Conservation (phyloP, 2,113 vertebrate genomes). For the Alouatta palliata region DNA sequence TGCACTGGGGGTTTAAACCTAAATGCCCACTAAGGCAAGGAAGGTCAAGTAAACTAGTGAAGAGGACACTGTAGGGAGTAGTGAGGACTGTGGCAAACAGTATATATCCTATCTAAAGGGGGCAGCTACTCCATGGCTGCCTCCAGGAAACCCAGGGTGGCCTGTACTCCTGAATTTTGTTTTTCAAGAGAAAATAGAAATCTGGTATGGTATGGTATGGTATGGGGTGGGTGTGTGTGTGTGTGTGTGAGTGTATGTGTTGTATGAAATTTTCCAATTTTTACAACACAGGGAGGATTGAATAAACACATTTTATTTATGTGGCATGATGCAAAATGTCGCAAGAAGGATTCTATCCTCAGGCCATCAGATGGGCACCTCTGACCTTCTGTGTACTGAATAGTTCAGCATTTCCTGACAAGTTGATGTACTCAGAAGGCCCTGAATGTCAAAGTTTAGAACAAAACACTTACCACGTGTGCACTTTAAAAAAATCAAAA, state of each 20-base stretch:
- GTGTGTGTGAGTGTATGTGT: not conserved
- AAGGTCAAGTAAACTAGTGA: not conserved
- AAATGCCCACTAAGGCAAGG: not conserved
- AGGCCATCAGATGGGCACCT: not conserved
- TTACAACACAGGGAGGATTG: not conserved
- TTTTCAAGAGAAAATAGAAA: conserved; percentile 22
- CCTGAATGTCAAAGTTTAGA: not conserved
- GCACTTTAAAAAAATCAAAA: not conserved
- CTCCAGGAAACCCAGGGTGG: no score
- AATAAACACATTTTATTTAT: not conserved
- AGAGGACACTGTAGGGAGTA: accelerated
- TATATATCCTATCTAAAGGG: not conserved
- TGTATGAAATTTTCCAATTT: not conserved
- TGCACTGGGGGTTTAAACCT: not conserved
- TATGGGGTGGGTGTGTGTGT: not conserved
- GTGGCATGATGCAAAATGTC: not conserved
- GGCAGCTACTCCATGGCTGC: not conserved
- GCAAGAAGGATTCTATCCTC: not conserved
- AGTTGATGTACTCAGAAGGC: not conserved
- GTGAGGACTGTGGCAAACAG: not conserved
- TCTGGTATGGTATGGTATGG: not conserved
- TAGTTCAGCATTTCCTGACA: not conserved
- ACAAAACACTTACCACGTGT: not conserved
- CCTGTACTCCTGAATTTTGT: not conserved
- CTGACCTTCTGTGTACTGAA: not conserved